phyloP scores from a whole-genome alignment of 2,888 invertebrate genomes.

The Poecilus cupreus region DNA sequence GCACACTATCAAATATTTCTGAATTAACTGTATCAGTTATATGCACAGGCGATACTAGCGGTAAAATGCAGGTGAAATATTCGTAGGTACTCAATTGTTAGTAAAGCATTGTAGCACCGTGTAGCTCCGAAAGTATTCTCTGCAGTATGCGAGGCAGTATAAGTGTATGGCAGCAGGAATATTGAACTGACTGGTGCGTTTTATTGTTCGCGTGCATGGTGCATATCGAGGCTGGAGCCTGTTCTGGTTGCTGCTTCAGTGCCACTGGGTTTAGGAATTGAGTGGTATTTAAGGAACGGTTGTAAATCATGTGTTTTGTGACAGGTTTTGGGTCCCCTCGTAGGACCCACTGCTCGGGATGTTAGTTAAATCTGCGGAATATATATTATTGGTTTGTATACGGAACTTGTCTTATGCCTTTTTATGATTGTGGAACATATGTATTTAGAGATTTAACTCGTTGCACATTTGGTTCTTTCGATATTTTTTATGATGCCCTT shows the following conservation, averaged over 20 bases:
- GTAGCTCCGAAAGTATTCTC: neutral
- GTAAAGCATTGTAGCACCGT: too few species aligned
- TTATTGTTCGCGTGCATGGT: slow-evolving; percentile 6
- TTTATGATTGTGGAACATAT: neutral
- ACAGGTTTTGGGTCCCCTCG: neutral
- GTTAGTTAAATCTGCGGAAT: slow-evolving; percentile 19
- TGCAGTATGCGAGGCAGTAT: neutral
- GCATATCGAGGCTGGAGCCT: neutral
- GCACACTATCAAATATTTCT: too few species aligned
- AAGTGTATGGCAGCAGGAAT: neutral
- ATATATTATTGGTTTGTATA: slow-evolving; percentile 29
- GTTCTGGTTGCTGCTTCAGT: neutral
- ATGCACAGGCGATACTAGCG: too few species aligned
- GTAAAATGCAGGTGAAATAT: too few species aligned
- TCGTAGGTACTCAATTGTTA: too few species aligned
- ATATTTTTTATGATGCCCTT: neutral
- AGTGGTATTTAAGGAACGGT: slow-evolving; percentile 31
- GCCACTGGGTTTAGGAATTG: slow-evolving; percentile 17
- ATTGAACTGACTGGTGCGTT: neutral
- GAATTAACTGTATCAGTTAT: too few species aligned
- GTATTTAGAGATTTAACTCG: neutral
- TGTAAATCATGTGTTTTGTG: slow-evolving; percentile 4
- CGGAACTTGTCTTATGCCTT: neutral
- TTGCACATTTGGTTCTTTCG: neutral
- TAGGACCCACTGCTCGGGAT: slow-evolving; percentile 5